Evolutionary conservation across 1,140 invertebrate genomes (phyloP), one percentile per base, ranked within the genome.

Genomic region (Scaptomyza hsui): DNA sequence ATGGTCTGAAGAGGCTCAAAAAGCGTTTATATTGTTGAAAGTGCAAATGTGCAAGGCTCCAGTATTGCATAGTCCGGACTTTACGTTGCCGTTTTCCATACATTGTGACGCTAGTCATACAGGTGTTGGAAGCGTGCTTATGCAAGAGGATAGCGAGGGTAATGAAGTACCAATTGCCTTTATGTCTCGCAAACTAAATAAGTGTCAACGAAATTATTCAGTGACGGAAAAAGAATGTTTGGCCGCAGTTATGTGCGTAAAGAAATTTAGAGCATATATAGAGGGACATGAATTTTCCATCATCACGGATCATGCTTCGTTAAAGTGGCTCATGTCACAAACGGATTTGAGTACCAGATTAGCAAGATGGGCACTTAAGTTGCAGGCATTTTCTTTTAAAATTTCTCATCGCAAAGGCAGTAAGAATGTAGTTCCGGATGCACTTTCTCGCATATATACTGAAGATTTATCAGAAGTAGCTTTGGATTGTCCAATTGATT

Each of bases 221-320:
- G 48, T 51, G 0, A 35, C 48, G 15, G 48, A 51, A 12, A 51
- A 51, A 18, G 29, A 52, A 10, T 52, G 48, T 12, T 18, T 10
- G 5, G 48, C 48, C 1, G 29, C 48, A 7, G 15, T 35, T 16
- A 4, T 51, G 29, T n/a, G 24, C 0, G 26, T 51, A 16, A 35
- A 51, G 0, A 51, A n/a, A 51, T 51, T 51, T 32, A 32, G 24
- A 29, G 48, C 48, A 9, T 51, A 51, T 9, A 15, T 51, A 4
- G 24, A 51, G 29, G 48, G 48, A 2, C 26, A 51, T 2, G 26
- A 35, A 16, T n/a, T n/a, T n/a, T n/a, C n/a, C n/a, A n/a, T n/a
- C n/a, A n/a, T n/a, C n/a, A n/a, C n/a, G n/a, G n/a, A n/a, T n/a
- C n/a, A n/a, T n/a, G n/a, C n/a, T n/a, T n/a, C n/a, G n/a, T n/a